Evolutionary conservation across 2,888 invertebrate genomes (phyloP).

Genomic region (Ennomos fuscantarius): DNA sequence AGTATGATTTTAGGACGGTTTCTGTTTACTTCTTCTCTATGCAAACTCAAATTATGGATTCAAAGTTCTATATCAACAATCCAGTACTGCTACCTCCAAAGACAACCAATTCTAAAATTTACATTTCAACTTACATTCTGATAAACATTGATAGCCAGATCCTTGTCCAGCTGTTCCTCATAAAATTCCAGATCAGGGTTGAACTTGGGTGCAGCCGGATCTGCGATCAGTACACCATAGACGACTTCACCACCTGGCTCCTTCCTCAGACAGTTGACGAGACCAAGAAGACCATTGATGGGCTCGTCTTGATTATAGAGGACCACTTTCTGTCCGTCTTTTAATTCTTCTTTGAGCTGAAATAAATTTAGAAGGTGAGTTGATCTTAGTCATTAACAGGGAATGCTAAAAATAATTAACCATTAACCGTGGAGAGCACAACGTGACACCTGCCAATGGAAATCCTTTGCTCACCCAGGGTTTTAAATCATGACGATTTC

Average conservation of each 20-base stretch:
- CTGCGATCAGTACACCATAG: constrained; percentile 87
- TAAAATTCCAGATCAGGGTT: constrained; percentile 87
- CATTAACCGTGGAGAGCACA: too few relatives aligned
- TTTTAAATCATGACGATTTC: too few relatives aligned
- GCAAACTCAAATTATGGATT: too few relatives aligned
- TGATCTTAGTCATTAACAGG: neutral
- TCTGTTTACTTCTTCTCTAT: too few relatives aligned
- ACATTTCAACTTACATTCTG: constrained; percentile 76
- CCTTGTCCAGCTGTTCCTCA: constrained; percentile 87
- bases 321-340: constrained; percentile 82
- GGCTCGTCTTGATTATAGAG: constrained; percentile 88
- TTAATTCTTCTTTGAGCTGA: constrained; percentile 66
- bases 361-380: neutral
- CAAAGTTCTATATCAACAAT: too few relatives aligned
- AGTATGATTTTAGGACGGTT: too few relatives aligned
- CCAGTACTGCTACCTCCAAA: too few relatives aligned
- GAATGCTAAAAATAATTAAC: too few relatives aligned
- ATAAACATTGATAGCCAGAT: constrained; percentile 92
- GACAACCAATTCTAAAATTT: too few relatives aligned
- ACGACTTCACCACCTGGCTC: constrained; percentile 90
- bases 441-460: too few relatives aligned
- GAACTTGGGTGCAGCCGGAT: constrained; percentile 87
- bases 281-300: constrained; percentile 93
- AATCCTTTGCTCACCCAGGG: too few relatives aligned
- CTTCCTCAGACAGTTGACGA: constrained; percentile 93